Base-by-base conservation (phyloP, 2,797 vertebrate genomes). In the Merluccius polli region DNA sequence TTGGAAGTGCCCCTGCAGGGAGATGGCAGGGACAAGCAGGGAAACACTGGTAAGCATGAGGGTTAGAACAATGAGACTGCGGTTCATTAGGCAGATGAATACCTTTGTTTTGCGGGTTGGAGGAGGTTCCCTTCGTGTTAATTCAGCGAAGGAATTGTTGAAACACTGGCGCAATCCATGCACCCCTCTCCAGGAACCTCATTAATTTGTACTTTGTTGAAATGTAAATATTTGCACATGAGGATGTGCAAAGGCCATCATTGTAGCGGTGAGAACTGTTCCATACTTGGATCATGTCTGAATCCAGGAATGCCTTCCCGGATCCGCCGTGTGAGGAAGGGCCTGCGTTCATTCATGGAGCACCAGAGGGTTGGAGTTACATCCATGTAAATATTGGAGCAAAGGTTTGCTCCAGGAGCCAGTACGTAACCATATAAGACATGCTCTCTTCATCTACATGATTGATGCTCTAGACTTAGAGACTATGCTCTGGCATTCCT, bases 181-280 rank as follows among this genome's bases (percentile, higher is more conserved):
- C 27, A 15, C 30, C 67, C 74, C n/a, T 77, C 74, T 71, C 32
- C 15, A 75, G 83, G 79, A 77, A 82, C 75, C n/a, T 79, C 75
- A 79, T 85, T 80, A 84, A 83, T 82, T 70, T 35, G 77, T 77
- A 78, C 79, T 71, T 72, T 48, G 70, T 73, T 82, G 84, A 78
- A 85, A 87, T 88, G 86, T 89, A 89, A 72, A 79, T 85, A 73
- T 77, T 77, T 69, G 29, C 83, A 83, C 82, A 71, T 78, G 72
- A 76, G 76, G 72, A 84, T 80, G 81, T 81, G 71, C 75, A 31
- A 63, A 78, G 78, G 69, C 78, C 78, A 83, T 78, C 79, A 81
- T 82, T 77, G 72, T 84, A 85, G 88, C 85, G 76, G 79, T 72
- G 13, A 31, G 72, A 83, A 84, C 68, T 87, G 69, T 86, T 90